Evolutionary conservation across 1,140 invertebrate genomes (phyloP).

Genomic region (Drosophila truncata): DNA sequence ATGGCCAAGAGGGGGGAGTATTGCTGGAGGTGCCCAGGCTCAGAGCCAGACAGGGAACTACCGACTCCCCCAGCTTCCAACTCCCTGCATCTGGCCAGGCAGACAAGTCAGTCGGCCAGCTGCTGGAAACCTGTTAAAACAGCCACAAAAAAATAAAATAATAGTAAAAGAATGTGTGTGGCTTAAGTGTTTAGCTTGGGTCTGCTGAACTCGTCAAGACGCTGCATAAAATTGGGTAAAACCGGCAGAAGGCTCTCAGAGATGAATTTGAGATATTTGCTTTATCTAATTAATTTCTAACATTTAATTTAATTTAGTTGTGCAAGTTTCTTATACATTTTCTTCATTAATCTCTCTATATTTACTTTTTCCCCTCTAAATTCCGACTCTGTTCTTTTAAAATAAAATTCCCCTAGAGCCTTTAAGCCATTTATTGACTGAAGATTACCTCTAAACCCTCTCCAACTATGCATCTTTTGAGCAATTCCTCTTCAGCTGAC

Average conservation of each 20-base stretch:
- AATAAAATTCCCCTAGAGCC: not conserved
- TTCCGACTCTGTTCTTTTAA: not conserved
- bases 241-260: not conserved
- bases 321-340: not conserved
- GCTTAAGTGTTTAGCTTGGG: conserved; percentile 37
- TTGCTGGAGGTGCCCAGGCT: conserved; percentile 27
- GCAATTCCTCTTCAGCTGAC: conserved; percentile 17
- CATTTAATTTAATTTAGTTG: too few relatives aligned
- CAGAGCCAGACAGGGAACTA: conserved; percentile 37
- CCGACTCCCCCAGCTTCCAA: not conserved
- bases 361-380: not conserved
- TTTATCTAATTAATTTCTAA: not conserved
- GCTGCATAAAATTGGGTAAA: conserved; percentile 21
- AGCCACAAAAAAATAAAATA: conserved; percentile 62
- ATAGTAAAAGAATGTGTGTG: conserved; percentile 35
- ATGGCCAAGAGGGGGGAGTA: conserved; percentile 16
- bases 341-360: not conserved
- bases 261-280: not conserved
- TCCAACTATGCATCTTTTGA: not conserved
- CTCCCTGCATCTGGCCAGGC: conserved; percentile 7
- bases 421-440: conserved; percentile 4
- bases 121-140: conserved; percentile 72
- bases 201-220: conserved; percentile 22
- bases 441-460: conserved; percentile 14
- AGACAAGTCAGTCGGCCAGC: conserved; percentile 50